Base-by-base conservation (phyloP, 2,888 invertebrate genomes). In the Epsilonema sp. region DNA sequence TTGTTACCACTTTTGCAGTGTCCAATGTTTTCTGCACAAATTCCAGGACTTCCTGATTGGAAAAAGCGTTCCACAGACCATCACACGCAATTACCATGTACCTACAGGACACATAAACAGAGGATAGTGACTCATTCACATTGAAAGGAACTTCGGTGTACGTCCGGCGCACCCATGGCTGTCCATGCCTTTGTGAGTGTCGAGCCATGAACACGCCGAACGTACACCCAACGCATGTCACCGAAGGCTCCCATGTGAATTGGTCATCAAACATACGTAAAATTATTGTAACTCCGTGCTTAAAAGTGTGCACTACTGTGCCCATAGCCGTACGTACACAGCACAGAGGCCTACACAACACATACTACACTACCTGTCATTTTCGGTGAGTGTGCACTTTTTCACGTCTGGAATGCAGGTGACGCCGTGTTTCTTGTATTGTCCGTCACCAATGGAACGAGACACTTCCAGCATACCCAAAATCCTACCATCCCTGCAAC, bases 61-160 rank as follows among this genome's bases (percentile, higher is more conserved):
- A 54, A 53, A 72, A 71, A 45, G 64, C 62, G 53, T 73, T 73
- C 72, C 72, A 73, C n/a, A 73, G 57, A 2, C 73, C 73, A 58
- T 73, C 73, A 58, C 72, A 73, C 2, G 70, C 73, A 25, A 73
- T 61, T 40, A 72, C 56, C 2, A 72, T 56, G 57, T 66, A 72
- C 52, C 70, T 72, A 55, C 16, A 59, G 55, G n/a, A 19, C 39
- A 19, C n/a, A n/a, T n/a, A n/a, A n/a, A n/a, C n/a, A n/a, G n/a
- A n/a, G n/a, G n/a, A n/a, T n/a, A n/a, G n/a, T n/a, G n/a, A n/a
- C n/a, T n/a, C n/a, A n/a, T n/a, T n/a, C n/a, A n/a, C n/a, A n/a
- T n/a, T n/a, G n/a, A n/a, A n/a, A n/a, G n/a, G n/a, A n/a, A n/a
- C n/a, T n/a, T n/a, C n/a, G n/a, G n/a, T n/a, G n/a, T n/a, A n/a